Conservation (phyloP, 2,113 vertebrate genomes). For the Coptodon rendalli region DNA sequence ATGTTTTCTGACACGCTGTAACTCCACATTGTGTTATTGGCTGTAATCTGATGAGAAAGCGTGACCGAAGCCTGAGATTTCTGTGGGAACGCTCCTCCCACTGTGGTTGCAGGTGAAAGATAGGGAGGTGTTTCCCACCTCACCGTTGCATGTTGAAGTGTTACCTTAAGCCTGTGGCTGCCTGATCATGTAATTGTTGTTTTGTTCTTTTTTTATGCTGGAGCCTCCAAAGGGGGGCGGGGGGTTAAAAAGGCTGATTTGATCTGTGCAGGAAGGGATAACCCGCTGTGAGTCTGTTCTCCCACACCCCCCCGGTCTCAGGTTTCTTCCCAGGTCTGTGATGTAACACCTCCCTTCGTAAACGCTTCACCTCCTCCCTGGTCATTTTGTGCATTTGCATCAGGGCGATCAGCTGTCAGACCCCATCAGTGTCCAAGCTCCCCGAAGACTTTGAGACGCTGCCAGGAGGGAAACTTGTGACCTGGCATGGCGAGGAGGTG, state of each 20-base stretch:
- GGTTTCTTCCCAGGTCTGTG: neutral
- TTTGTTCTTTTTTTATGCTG: neutral
- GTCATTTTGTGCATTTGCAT: conserved; percentile 17
- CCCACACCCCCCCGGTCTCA: neutral
- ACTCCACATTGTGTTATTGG: neutral
- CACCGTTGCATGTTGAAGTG: neutral
- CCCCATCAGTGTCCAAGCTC: neutral
- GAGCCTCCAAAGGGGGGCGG: neutral
- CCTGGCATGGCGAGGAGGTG: neutral
- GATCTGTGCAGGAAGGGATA: neutral
- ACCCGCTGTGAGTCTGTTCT: neutral
- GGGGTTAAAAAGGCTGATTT: neutral
- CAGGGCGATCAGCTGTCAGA: conserved; percentile 10
- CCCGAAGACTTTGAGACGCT: neutral
- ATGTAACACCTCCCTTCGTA: neutral
- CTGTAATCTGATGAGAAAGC: neutral
- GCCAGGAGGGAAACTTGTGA: conserved; percentile 8
- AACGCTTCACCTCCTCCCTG: neutral
- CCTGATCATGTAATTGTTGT: neutral
- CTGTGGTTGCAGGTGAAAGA: neutral
- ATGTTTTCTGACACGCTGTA: neutral
- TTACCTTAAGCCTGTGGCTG: neutral
- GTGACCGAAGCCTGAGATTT: neutral
- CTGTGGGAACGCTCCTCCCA: conserved; percentile 6
- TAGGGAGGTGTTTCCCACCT: neutral